Evolutionary conservation across 2,797 vertebrate genomes (phyloP).

Genomic region (Podarcis lilfordi): DNA sequence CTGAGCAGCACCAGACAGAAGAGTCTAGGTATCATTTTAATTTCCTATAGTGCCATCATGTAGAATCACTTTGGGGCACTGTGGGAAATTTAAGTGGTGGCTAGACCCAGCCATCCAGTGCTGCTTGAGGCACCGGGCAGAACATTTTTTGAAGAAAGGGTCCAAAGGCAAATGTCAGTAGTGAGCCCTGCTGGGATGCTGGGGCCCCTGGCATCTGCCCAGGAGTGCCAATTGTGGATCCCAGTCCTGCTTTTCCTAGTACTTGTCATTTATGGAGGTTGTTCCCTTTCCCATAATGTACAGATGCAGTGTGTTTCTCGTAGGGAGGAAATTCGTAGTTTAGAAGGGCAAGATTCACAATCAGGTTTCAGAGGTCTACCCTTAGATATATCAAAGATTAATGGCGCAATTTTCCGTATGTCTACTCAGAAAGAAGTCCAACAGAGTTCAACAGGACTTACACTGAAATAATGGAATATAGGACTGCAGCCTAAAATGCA

Average conservation of each 20-base stretch:
- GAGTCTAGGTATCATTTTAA: no score
- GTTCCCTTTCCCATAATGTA: background rate
- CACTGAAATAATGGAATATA: background rate
- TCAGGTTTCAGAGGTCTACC: background rate
- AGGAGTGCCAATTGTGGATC: background rate
- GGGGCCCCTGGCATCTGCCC: background rate
- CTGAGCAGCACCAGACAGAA: no score
- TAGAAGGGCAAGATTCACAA: background rate
- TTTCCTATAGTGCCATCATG: no score
- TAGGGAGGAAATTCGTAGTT: background rate
- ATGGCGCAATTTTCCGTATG: background rate
- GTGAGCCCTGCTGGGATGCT: background rate
- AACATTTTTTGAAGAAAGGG: background rate
- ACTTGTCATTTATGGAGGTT: background rate
- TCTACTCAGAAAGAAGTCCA: background rate
- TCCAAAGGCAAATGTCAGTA: background rate
- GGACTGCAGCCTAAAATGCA: background rate
- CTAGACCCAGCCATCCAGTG: no score
- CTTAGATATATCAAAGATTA: background rate
- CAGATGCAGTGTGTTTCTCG: background rate
- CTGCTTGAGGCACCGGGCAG: no score
- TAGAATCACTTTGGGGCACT: no score
- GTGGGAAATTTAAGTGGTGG: no score
- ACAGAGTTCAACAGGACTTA: background rate
- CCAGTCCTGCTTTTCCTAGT: background rate